These are phyloP conservation scores for Agrypnus murinus DNA, from an alignment of 2,888 invertebrate species.

Conservation along the genomic window DNA sequence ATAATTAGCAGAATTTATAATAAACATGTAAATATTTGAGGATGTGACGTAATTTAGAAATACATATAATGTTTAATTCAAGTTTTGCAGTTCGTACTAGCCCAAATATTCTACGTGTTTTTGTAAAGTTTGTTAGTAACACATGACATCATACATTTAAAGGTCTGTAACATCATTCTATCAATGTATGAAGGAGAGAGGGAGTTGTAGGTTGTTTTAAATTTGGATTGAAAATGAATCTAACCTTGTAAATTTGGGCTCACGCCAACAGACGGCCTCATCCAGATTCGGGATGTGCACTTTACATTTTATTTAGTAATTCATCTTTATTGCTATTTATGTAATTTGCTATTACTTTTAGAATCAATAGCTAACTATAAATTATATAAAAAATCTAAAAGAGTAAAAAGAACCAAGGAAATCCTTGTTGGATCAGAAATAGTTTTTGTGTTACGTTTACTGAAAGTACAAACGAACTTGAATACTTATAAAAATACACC, in stretches of 20 bases:
- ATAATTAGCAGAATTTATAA: background rate
- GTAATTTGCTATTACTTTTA: too few relatives aligned
- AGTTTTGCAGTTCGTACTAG: conserved; percentile 6
- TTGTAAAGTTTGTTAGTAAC: conserved; percentile 19
- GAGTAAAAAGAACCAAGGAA: too few relatives aligned
- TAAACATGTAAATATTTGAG: conserved; percentile 12
- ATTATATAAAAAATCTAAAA: too few relatives aligned
- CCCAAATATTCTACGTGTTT: conserved; percentile 23
- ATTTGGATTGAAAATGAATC: conserved; percentile 54
- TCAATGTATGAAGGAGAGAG: conserved; percentile 32
- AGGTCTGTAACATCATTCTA: conserved; percentile 26
- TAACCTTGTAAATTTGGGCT: conserved; percentile 54
- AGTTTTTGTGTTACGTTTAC: too few relatives aligned
- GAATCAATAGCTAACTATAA: too few relatives aligned
- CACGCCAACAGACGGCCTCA: conserved; percentile 42
- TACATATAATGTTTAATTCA: background rate
- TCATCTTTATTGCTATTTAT: too few relatives aligned
- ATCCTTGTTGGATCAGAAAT: too few relatives aligned
- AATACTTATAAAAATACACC: too few relatives aligned
- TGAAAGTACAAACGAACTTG: too few relatives aligned
- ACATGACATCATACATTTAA: conserved; percentile 28
- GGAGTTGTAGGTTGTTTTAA: conserved; percentile 49
- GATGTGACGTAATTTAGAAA: conserved; percentile 18
- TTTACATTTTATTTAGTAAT: background rate
- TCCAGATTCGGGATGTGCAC: conserved; percentile 21